Evolutionary conservation across 2,797 vertebrate genomes (phyloP).

Genomic region (Rachycentron canadum): DNA sequence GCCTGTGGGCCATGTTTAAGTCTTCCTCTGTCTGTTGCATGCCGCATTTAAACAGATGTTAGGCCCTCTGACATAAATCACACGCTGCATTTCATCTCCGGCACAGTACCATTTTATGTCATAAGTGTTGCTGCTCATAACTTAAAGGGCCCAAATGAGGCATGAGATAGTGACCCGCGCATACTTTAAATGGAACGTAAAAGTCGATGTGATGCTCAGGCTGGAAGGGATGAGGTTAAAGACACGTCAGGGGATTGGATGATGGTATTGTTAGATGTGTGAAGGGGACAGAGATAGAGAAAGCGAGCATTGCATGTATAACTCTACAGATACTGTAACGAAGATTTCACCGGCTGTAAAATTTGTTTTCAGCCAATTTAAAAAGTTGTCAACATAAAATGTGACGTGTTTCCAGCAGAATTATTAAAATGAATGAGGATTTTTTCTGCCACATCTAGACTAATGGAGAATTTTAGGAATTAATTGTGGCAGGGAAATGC

Average conservation of each 20-base stretch:
- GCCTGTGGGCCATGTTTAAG: conserved; percentile 66
- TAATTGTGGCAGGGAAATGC: neutral
- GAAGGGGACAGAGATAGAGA: neutral
- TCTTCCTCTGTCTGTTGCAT: conserved; percentile 67
- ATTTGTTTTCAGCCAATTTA: neutral
- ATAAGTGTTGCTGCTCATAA: conserved; percentile 76
- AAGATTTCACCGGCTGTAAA: conserved; percentile 16
- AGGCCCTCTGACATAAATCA: conserved; percentile 76
- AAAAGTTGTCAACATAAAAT: conserved; percentile 27
- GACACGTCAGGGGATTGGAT: conserved; percentile 28
- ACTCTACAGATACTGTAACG: neutral
- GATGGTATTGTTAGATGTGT: neutral
- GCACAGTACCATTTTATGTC: conserved; percentile 76
- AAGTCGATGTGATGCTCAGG: conserved; percentile 28
- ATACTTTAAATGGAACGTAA: conserved; percentile 64
- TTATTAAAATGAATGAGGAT: conserved; percentile 14
- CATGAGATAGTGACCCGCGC: conserved; percentile 71
- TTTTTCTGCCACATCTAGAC: conserved; percentile 17
- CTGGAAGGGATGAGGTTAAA: conserved; percentile 28
- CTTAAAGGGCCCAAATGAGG: conserved; percentile 77
- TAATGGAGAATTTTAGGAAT: conserved; percentile 19
- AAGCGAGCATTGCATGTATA: neutral
- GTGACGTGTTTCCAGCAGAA: conserved; percentile 24
- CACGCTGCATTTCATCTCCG: conserved; percentile 75
- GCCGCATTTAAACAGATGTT: conserved; percentile 83